Base-by-base conservation (phyloP, 2,888 invertebrate genomes). In the Nomada flava region DNA sequence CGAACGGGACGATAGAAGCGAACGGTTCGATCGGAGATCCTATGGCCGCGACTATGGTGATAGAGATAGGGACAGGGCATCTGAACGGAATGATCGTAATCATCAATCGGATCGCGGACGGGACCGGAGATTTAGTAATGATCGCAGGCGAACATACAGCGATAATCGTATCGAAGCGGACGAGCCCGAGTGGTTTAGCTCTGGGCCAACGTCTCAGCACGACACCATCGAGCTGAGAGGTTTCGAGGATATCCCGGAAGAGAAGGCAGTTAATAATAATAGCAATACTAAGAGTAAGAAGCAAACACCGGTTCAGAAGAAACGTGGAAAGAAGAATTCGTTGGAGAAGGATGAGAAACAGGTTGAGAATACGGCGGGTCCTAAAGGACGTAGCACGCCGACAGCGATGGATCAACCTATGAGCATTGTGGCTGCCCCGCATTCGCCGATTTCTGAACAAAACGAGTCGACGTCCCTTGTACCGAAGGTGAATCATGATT, bases 221-320 rank as follows among this genome's bases (percentile, higher is more conserved):
- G 99, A 99, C 90, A 98, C 98, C 53, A 99, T 99, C 90, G 99
- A 99, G 94, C 95, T 99, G 89, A 96, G 97, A 65, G 99, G 99
- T 23, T 99, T 99, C 94, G 98, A 98, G 90, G 98, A 97, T 80
- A 91, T 92, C 84, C 96, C 96, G 0, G 94, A 93, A 53, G 94
- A 94, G 57, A 94, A 91, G 78, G 89, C 73, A 1, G 81, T 87
- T 11, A 88, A 70, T 42, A 73, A 36, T 62, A 89, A 83, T 76
- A 84, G 87, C 74, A 70, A 79, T 50, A 81, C 81, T 69, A 92
- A 91, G 77, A 86, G 82, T 65, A 94, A 95, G 83, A 94, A 94
- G 82, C 92, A 93, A 73, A 93, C 94, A 2, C 92, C 94, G 5
- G 94, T 94, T 0, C 94, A 94, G 82, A 94, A 94, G 86, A 94